Conservation (phyloP, 2,888 invertebrate species). For the Acanthosoma haemorrhoidale region DNA sequence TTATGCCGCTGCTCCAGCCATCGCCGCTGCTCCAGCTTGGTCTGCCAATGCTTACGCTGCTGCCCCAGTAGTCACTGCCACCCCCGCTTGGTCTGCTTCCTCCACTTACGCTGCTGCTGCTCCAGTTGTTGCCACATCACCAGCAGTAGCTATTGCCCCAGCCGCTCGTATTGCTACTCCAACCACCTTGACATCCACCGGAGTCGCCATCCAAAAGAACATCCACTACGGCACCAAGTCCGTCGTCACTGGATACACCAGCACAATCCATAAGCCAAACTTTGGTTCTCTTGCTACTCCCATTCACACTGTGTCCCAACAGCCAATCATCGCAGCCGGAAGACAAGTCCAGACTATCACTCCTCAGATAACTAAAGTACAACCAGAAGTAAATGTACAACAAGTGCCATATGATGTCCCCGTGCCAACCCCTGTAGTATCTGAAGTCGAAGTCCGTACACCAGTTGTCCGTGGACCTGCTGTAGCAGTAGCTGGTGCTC, state of each 20-base stretch:
- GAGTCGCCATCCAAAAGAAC: slow-evolving; percentile 43
- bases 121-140: slow-evolving; percentile 44
- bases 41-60: slow-evolving; percentile 36
- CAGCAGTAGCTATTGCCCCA: slow-evolving; percentile 35
- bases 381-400: slow-evolving; percentile 44
- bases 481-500: slow-evolving; percentile 39
- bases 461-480: slow-evolving; percentile 41
- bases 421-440: slow-evolving; percentile 42
- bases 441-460: slow-evolving; percentile 43
- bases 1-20: slow-evolving; percentile 31
- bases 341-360: slow-evolving; percentile 45
- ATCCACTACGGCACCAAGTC: slow-evolving; percentile 45
- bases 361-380: slow-evolving; percentile 45
- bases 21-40: slow-evolving; percentile 43
- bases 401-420: slow-evolving; percentile 42
- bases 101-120: slow-evolving; percentile 35
- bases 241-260: slow-evolving; percentile 45
- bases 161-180: slow-evolving; percentile 35
- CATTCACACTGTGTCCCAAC: slow-evolving; percentile 42
- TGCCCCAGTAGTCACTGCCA: slow-evolving; percentile 40
- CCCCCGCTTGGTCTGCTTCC: slow-evolving; percentile 42
- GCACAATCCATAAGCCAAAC: slow-evolving; percentile 44
- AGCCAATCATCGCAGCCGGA: slow-evolving; percentile 45
- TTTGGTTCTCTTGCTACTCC: slow-evolving; percentile 43
- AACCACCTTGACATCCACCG: slow-evolving; percentile 40